A percentile compares a stretch with the other conserved stretches of the same genome.
Evolutionary conservation across 2,888 invertebrate species (phyloP).

Genomic region (Dasypogon diadema): DNA sequence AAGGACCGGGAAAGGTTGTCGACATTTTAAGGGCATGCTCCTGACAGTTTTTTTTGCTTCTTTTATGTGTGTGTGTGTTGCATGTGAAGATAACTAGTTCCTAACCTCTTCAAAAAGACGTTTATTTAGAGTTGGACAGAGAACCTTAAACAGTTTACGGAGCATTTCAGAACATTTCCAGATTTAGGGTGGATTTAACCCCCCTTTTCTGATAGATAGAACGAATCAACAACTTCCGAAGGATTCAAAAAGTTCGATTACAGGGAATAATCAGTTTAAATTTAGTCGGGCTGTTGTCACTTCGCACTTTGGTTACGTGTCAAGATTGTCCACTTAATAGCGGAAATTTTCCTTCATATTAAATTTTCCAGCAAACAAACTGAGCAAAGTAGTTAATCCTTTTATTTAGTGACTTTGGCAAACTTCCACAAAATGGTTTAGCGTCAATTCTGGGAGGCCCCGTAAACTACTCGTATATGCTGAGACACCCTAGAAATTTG

Average conservation of each 20-base stretch:
- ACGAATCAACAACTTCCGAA: background rate
- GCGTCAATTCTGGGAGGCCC: background rate
- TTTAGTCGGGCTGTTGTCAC: background rate
- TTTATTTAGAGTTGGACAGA: background rate
- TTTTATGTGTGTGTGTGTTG: too few relatives aligned
- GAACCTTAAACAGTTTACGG: too few relatives aligned
- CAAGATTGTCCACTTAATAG: background rate
- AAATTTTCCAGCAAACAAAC: constrained; percentile 10
- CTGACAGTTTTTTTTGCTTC: background rate
- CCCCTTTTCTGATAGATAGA: background rate
- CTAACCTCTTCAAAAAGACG: too few relatives aligned
- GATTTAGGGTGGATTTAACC: too few relatives aligned
- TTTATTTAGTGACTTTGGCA: constrained; percentile 38
- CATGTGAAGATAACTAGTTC: too few relatives aligned
- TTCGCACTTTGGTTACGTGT: background rate
- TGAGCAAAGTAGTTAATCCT: constrained; percentile 16
- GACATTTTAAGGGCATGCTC: constrained; percentile 4
- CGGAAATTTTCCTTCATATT: background rate
- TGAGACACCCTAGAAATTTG: constrained; percentile 7
- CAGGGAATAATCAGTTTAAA: background rate
- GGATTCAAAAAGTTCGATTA: background rate
- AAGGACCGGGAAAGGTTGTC: too few relatives aligned
- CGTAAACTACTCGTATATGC: background rate
- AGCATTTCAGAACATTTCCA: too few relatives aligned
- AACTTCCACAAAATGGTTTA: constrained; percentile 36